Base-by-base conservation (phyloP, 1,140 invertebrate species). In the Bombus balteatus region DNA sequence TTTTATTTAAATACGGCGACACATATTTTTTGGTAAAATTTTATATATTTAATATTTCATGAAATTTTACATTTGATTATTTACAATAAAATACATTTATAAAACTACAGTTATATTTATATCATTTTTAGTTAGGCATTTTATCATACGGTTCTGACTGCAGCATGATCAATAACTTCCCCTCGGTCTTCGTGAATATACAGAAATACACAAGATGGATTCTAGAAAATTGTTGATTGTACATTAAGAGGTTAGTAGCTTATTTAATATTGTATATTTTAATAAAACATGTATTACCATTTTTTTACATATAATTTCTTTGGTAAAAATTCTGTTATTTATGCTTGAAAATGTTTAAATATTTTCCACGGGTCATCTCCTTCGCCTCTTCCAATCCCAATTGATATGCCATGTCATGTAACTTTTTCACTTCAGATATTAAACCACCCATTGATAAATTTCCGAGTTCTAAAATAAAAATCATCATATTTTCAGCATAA, bases 321-420 rank as follows among this genome's bases (percentile, higher is more conserved):
- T 3, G 59, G n/a, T 70, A 0, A 25, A 79, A 62, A 53, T 80
- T 75, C 9, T n/a, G 57, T 88, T 86, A 92, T 85, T 95, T 94
- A 79, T 94, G 93, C 81, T 94, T 96, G 91, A 98, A 98, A 92
- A 99, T 98, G 95, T 98, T 98, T 68, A 99, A 96, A 94, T 99
- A 98, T 95, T 99, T 99, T 62, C 98, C 98, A 89, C 98, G 96
- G 0, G 98, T 99, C 98, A 99, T 98, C 96, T 99, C 99, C 94
- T 98, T 98, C 1, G 98, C 97, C 96, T 99, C 98, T 93, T 99
- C 98, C 25, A 98, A 94, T 13, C 98, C 98, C 37, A 99, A 95
- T 93, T 99, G 98, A 95, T 99, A 99, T 12, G 98, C 98, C 73
- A 98, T 95, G 93, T 99, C 98, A 93, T 99, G 98, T 37, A 99